phyloP scores from a whole-genome alignment of 2,797 vertebrate genomes.

The Megalops cyprinoides region DNA sequence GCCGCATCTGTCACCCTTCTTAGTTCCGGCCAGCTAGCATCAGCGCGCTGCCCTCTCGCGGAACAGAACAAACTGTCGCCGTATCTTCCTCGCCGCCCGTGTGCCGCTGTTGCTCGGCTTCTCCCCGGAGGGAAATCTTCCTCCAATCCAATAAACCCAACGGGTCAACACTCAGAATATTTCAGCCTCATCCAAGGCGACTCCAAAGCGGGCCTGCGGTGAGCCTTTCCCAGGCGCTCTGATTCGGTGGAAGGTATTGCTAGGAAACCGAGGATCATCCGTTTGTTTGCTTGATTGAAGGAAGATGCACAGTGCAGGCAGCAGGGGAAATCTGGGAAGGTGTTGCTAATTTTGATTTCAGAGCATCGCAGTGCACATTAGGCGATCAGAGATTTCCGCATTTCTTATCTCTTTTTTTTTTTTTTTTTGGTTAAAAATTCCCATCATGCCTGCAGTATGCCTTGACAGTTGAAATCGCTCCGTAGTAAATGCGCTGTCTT shows the following conservation, averaged over 20 bases:
- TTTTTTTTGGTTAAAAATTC: not conserved
- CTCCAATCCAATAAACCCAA: slow-evolving; percentile 52
- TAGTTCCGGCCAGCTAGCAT: not conserved
- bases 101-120: slow-evolving; percentile 41
- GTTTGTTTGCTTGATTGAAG: slow-evolving; percentile 43
- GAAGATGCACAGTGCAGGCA: slow-evolving; percentile 41
- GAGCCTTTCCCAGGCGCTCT: slow-evolving; percentile 15
- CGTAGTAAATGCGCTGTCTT: too few relatives aligned
- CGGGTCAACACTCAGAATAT: slow-evolving; percentile 52
- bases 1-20: not conserved
- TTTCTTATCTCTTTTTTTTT: too few relatives aligned
- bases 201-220: slow-evolving; percentile 8
- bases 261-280: slow-evolving; percentile 20
- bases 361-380: not conserved
- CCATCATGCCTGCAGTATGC: not conserved
- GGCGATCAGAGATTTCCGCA: not conserved
- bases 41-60: not conserved
- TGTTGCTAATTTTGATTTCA: not conserved
- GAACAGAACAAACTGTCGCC: slow-evolving; percentile 54
- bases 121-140: slow-evolving; percentile 44
- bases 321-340: not conserved
- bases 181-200: slow-evolving; percentile 44
- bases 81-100: slow-evolving; percentile 40
- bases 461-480: not conserved
- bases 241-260: slow-evolving; percentile 17